Conservation (phyloP, 2,888 invertebrate species). For the Odontocolon sp. region DNA sequence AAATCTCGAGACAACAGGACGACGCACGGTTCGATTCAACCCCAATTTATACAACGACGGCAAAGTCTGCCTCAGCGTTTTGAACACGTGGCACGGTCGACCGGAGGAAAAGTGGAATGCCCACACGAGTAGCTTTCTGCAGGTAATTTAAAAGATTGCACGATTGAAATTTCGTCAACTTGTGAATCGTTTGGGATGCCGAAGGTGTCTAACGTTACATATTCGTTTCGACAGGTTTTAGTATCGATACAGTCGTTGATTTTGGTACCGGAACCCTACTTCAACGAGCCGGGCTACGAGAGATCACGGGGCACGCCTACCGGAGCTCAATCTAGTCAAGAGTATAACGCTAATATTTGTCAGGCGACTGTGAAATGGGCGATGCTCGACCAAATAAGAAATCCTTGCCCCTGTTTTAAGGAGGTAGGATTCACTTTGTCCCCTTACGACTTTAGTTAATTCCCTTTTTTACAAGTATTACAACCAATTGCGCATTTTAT, state of each 20-base stretch:
- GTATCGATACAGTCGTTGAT: conserved; percentile 97
- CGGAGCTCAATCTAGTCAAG: conserved; percentile 94
- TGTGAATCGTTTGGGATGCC: too few relatives aligned
- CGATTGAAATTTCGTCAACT: too few relatives aligned
- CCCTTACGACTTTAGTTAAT: too few relatives aligned
- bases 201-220: too few relatives aligned
- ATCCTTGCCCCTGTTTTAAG: conserved; percentile 95
- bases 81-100: conserved; percentile 98
- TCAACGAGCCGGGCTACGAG: conserved; percentile 97
- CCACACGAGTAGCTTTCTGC: conserved; percentile 95
- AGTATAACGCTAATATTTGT: conserved; percentile 97
- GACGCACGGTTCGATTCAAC: conserved; percentile 94
- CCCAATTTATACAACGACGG: conserved; percentile 97
- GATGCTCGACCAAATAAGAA: conserved; percentile 95
- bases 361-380: conserved; percentile 98
- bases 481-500: background rate
- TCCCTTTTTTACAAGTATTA: background rate
- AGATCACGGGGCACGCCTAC: conserved; percentile 93
- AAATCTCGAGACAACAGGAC: conserved; percentile 94
- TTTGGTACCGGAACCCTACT: conserved; percentile 95
- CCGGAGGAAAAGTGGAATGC: conserved; percentile 99
- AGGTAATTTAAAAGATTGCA: too few relatives aligned
- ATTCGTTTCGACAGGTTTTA: conserved; percentile 84
- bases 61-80: conserved; percentile 96
- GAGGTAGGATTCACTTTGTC: conserved; percentile 86